These are phyloP conservation scores for Cardinalis cardinalis DNA, from an alignment of 2,113 vertebrate genomes.

Conservation along the genomic window DNA sequence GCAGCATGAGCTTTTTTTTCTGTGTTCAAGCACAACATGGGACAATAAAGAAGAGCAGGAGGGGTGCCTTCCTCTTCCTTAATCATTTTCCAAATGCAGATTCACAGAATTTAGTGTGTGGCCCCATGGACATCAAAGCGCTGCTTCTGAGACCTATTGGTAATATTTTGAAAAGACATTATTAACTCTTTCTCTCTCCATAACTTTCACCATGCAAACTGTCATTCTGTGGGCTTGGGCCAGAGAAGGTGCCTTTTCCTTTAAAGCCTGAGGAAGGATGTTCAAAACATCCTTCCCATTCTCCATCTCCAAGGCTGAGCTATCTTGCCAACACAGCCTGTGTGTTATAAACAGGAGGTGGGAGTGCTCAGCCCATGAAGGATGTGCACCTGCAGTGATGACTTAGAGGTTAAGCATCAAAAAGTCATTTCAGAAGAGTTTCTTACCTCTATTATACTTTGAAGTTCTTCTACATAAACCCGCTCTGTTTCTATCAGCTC, in stretches of 20 bases:
- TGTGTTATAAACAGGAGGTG: not conserved
- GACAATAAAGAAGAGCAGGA: not conserved
- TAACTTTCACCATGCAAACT: not conserved
- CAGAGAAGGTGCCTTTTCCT: not conserved
- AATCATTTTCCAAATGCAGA: not conserved
- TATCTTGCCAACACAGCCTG: not conserved
- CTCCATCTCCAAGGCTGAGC: not conserved
- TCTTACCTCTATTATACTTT: conserved; percentile 93
- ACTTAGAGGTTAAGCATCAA: not conserved
- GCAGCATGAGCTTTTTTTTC: not conserved
- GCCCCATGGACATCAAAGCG: not conserved
- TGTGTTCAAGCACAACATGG: not conserved
- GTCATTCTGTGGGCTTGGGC: not conserved
- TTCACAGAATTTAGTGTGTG: not conserved
- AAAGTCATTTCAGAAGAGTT: not conserved
- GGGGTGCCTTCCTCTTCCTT: not conserved
- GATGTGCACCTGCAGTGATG: not conserved
- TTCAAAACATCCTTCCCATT: not conserved
- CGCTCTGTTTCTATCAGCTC: conserved; percentile 94
- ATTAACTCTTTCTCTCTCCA: not conserved
- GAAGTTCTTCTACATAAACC: conserved; percentile 91
- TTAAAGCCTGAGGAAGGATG: not conserved
- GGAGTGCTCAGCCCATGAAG: not conserved
- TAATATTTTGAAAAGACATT: not conserved
- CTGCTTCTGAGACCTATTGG: not conserved